These are phyloP conservation scores for Lagocephalus sceleratus DNA, from an alignment of 2,797 vertebrate genomes.

Conservation along the genomic window DNA sequence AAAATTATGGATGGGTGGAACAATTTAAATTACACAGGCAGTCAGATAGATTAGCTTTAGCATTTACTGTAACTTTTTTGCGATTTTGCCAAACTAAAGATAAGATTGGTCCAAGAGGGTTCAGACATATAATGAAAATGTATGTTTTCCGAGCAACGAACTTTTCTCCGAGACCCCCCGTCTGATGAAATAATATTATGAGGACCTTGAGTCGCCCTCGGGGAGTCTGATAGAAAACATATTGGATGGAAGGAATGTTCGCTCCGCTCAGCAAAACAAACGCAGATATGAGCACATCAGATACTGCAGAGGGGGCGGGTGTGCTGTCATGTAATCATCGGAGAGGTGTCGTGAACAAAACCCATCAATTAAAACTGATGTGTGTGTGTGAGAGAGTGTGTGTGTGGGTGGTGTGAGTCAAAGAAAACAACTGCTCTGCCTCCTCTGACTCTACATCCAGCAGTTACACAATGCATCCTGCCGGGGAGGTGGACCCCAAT, in stretches of 20 bases:
- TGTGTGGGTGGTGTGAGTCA: constrained; percentile 29
- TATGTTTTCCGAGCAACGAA: constrained; percentile 44
- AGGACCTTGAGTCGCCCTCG: constrained; percentile 42
- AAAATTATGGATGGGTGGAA: too few species aligned
- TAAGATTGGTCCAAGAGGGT: neutral
- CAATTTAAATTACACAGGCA: too few species aligned
- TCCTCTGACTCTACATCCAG: constrained; percentile 48
- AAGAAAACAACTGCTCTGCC: constrained; percentile 32
- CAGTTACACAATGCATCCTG: constrained; percentile 65
- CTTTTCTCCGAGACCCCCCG: constrained; percentile 48
- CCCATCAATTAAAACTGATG: constrained; percentile 23
- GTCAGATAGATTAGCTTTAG: too few species aligned
- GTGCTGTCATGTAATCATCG: constrained; percentile 10
- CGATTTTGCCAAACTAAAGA: neutral
- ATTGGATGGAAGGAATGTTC: constrained; percentile 70
- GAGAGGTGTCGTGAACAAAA: constrained; percentile 21
- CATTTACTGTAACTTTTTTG: neutral
- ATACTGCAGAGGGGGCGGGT: constrained; percentile 11
- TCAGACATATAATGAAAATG: constrained; percentile 12
- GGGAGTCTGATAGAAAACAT: constrained; percentile 67
- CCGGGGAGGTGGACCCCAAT: constrained; percentile 39
- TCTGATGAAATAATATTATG: constrained; percentile 55
- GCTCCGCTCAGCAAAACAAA: constrained; percentile 60
- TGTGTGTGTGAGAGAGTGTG: constrained; percentile 5
- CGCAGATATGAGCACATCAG: constrained; percentile 23